A percentile compares a stretch with the other conserved stretches of the same genome.
Conservation (phyloP, 2,888 invertebrate species). For the Notodonta ziczac region DNA sequence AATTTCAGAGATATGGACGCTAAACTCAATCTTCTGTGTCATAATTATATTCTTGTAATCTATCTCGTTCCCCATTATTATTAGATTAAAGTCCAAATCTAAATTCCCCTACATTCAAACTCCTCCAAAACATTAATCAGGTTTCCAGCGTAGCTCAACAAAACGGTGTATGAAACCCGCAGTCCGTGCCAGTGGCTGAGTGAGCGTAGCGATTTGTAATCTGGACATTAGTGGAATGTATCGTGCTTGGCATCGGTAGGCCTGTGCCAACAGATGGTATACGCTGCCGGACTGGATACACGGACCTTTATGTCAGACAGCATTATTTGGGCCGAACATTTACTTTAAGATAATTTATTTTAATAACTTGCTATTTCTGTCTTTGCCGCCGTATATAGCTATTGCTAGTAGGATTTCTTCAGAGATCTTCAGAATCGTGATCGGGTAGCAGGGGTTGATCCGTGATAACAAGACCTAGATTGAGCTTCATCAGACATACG, state of each 20-base stretch:
- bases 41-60: too few relatives aligned
- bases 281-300: conserved; percentile 41
- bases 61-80: too few relatives aligned
- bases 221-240: conserved; percentile 65
- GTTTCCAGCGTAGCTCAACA: conserved; percentile 10
- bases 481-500: too few relatives aligned
- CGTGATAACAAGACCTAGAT: too few relatives aligned
- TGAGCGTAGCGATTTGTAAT: conserved; percentile 65
- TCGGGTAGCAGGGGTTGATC: too few relatives aligned
- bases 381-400: too few relatives aligned
- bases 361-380: too few relatives aligned
- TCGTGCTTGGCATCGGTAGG: conserved; percentile 53
- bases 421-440: too few relatives aligned
- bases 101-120: neutral
- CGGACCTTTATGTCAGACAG: conserved; percentile 7
- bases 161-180: conserved; percentile 38
- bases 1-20: neutral
- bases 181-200: conserved; percentile 45
- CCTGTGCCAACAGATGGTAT: conserved; percentile 61
- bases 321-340: conserved; percentile 1
- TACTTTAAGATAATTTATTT: neutral
- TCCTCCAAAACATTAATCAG: conserved; percentile 2
- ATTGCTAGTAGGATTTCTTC: too few relatives aligned
- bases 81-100: neutral
- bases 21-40: neutral